Evolutionary conservation across 2,888 invertebrate genomes (phyloP), one percentile per base, ranked within the genome.

Genomic region (Mimumesa dahlbomi): DNA sequence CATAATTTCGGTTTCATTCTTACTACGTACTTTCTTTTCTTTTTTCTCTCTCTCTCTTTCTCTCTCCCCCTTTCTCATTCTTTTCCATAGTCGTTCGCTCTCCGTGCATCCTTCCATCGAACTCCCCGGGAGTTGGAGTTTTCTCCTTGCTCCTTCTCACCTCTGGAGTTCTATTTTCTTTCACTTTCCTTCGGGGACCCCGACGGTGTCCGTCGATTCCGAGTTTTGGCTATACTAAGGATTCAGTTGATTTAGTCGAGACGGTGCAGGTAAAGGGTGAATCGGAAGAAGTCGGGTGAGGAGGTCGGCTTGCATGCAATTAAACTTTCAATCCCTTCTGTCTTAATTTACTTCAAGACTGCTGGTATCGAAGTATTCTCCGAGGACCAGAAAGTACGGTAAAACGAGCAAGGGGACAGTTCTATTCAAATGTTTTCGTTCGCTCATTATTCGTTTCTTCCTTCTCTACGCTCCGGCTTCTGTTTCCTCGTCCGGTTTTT

Each of bases 271-370:
- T 34, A 45, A 34, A 61, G 40, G 49, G 34, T 11, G 34, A 34
- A 34, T 11, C 34, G 6, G 38, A 56, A 70, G 40, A 38, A 34
- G 11, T 11, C 31, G 48, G 34, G 42, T 65, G 36, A 40, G 54
- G 31, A 66, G 68, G 65, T 69, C 74, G 59, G 82, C 74, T 69
- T 84, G 80, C 84, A 81, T 83, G 81, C 82, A 84, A 86, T 86
- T 87, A 84, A 86, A 83, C 84, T 84, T 85, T 80, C 78, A 82
- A 79, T 82, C 77, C 62, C 75, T 71, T 63, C 73, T 63, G 77
- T 82, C 82, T 82, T 82, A 82, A 82, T 84, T 82, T 79, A 76
- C 72, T 72, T 53, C 46, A 50, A 69, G 69, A 73, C 63, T 48
- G 46, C 66, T 57, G 67, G 75, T 77, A 79, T 86, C 81, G 81